These are phyloP conservation scores for Ligdia adustata DNA, from an alignment of 2,888 invertebrate genomes.

Conservation along the genomic window DNA sequence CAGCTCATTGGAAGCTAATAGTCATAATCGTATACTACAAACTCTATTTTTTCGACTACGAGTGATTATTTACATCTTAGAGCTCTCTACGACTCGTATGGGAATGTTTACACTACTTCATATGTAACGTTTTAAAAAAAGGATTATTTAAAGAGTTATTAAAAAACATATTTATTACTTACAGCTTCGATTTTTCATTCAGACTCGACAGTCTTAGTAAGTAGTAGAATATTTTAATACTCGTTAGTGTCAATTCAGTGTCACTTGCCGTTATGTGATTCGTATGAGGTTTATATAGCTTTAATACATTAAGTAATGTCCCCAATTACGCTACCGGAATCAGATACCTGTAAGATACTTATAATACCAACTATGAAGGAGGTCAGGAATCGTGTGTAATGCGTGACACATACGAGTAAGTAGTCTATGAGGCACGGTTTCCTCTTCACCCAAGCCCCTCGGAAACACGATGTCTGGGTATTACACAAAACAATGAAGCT, in stretches of 20 bases:
- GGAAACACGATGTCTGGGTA: constrained; percentile 60
- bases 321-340: constrained; percentile 19
- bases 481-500: constrained; percentile 72
- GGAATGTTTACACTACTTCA: constrained; percentile 71
- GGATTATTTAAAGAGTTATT: neutral
- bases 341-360: constrained; percentile 4
- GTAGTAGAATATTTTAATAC: constrained; percentile 9
- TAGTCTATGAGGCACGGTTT: constrained; percentile 48
- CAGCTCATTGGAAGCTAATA: constrained; percentile 76
- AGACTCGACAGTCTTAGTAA: neutral
- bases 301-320: constrained; percentile 15
- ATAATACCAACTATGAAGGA: constrained; percentile 5
- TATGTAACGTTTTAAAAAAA: neutral
- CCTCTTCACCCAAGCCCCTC: constrained; percentile 54
- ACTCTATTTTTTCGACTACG: constrained; percentile 59
- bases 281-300: constrained; percentile 10
- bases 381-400: constrained; percentile 17
- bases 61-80: constrained; percentile 67
- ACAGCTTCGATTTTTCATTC: constrained; percentile 2
- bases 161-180: neutral
- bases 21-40: constrained; percentile 72
- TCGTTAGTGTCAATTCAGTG: constrained; percentile 16
- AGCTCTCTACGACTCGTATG: constrained; percentile 62
- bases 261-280: constrained; percentile 18
- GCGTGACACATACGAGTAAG: constrained; percentile 17